Evolutionary conservation across 2,113 vertebrate species (phyloP).

Genomic region (Salvelinus alpinus): DNA sequence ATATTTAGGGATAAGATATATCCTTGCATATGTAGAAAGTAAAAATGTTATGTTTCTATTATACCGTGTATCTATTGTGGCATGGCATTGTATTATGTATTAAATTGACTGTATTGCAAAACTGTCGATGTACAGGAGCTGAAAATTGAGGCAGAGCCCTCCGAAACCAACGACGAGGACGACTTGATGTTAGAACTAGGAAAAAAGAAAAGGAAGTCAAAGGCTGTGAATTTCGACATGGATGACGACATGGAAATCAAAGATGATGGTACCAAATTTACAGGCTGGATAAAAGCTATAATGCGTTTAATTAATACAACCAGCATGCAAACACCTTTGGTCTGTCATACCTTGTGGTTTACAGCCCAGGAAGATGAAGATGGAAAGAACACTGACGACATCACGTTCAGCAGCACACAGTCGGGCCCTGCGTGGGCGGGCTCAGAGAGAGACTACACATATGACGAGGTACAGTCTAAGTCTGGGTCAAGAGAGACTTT

Average conservation of each 20-base stretch:
- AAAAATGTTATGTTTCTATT: too few species aligned
- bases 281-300: neutral
- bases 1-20: too few species aligned
- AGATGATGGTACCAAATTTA: neutral
- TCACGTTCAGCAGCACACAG: constrained; percentile 92
- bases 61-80: too few species aligned
- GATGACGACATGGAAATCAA: neutral
- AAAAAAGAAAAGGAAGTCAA: constrained; percentile 5
- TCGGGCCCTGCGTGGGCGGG: constrained; percentile 93
- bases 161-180: neutral
- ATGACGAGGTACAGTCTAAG: constrained; percentile 86
- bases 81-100: too few species aligned
- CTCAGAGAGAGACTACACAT: constrained; percentile 95
- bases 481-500: neutral
- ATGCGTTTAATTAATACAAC: neutral
- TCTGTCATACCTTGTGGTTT: neutral
- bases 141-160: constrained; percentile 74
- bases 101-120: neutral
- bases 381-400: constrained; percentile 90
- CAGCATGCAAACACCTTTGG: neutral
- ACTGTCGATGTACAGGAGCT: constrained; percentile 72
- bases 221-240: neutral
- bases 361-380: constrained; percentile 92
- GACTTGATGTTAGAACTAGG: constrained; percentile 66
- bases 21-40: too few species aligned